Conservation (phyloP, 2,797 vertebrate genomes). For the Eutrigla gurnardus region DNA sequence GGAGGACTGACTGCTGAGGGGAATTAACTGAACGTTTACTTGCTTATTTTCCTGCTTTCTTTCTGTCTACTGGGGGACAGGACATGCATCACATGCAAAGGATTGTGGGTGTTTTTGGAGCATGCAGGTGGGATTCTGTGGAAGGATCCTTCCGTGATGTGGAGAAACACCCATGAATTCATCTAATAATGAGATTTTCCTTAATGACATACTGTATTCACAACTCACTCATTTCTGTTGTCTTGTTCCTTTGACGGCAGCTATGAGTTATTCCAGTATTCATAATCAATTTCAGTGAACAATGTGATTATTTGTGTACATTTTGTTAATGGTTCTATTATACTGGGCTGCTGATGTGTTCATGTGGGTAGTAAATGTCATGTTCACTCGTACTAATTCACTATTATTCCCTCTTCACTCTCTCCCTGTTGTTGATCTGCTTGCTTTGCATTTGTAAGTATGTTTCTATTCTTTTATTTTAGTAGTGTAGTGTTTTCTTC, state of each 20-base stretch:
- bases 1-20: neutral
- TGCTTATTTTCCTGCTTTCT: neutral
- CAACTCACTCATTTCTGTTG: neutral
- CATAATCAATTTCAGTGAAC: neutral
- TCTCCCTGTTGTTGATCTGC: constrained; percentile 79
- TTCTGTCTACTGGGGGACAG: neutral
- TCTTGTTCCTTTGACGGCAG: constrained; percentile 7
- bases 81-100: neutral
- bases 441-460: constrained; percentile 87
- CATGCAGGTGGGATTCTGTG: too few relatives aligned
- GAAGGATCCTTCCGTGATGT: too few relatives aligned
- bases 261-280: neutral
- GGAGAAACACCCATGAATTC: too few relatives aligned
- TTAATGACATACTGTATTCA: neutral
- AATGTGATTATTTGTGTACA: neutral
- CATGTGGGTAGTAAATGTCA: constrained; percentile 26
- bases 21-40: neutral
- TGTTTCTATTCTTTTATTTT: constrained; percentile 65
- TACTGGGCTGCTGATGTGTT: constrained; percentile 14
- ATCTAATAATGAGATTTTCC: too few relatives aligned
- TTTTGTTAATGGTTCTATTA: neutral
- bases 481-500: constrained; percentile 25
- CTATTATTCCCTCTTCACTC: constrained; percentile 72
- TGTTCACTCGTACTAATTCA: constrained; percentile 66
- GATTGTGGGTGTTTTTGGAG: neutral